These are phyloP conservation scores for Psilanteris sp. DNA, from an alignment of 1,140 invertebrate genomes.

Conservation along the genomic window DNA sequence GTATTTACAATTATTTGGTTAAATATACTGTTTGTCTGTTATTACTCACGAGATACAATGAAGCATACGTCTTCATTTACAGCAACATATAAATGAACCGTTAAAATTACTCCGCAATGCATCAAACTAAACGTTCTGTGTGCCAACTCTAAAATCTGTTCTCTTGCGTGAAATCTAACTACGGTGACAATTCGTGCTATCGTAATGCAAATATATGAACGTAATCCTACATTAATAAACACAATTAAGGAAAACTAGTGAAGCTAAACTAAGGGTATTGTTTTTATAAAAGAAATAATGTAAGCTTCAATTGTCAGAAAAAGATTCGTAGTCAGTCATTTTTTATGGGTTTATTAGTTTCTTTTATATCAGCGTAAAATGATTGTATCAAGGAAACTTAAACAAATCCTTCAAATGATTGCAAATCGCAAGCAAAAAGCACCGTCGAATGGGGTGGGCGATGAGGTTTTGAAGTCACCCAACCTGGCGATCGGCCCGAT, in stretches of 20 bases:
- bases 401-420: not conserved
- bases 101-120: not conserved
- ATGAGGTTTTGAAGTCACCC: not conserved
- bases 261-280: conserved; percentile 1
- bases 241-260: not conserved
- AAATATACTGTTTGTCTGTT: conserved; percentile 47
- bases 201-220: conserved; percentile 2
- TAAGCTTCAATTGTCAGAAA: conserved; percentile 2
- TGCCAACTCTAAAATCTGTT: not conserved
- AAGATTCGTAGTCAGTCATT: conserved; percentile 18
- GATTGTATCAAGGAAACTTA: no score
- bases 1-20: conserved; percentile 52
- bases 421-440: not conserved
- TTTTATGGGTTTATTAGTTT: no score
- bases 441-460: not conserved
- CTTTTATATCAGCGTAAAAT: no score
- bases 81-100: conserved; percentile 5
- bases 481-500: not conserved
- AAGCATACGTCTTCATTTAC: conserved; percentile 17
- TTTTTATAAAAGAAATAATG: conserved; percentile 11
- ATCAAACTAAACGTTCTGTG: not conserved
- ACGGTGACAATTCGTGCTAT: conserved; percentile 6
- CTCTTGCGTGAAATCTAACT: conserved; percentile 3
- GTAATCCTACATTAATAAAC: conserved; percentile 11
- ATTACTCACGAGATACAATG: conserved; percentile 18